These are phyloP conservation scores for Taeniopygia guttata DNA, from an alignment of 2,797 vertebrate genomes.

Conservation along the genomic window DNA sequence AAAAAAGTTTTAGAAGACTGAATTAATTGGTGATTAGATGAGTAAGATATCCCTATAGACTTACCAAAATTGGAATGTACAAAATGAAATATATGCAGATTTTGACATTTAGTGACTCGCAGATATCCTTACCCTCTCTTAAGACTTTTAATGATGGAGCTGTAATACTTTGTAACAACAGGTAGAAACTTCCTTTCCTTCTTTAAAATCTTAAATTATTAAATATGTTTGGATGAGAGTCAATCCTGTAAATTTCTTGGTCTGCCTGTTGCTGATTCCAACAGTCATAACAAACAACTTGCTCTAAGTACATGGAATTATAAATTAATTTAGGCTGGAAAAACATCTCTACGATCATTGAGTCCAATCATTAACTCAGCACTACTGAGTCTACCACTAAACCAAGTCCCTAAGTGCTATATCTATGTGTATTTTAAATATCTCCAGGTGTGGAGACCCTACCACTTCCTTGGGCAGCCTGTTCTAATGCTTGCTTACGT, in stretches of 20 bases:
- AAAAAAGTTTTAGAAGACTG: background rate
- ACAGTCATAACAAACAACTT: background rate
- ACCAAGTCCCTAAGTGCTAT: background rate
- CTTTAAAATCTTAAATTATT: constrained; percentile 10
- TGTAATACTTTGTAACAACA: background rate
- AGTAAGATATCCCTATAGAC: background rate
- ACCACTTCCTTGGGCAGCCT: background rate
- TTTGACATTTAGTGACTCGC: background rate
- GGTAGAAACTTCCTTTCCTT: background rate
- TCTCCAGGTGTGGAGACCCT: background rate
- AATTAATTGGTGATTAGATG: background rate
- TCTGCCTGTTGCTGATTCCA: background rate
- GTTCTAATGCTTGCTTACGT: background rate
- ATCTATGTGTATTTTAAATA: background rate
- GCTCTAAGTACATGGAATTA: background rate
- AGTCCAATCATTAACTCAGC: background rate
- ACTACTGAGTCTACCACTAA: background rate
- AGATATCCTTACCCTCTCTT: background rate
- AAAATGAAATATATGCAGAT: background rate
- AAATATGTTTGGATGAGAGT: background rate
- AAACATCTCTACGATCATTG: background rate
- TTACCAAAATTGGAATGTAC: background rate
- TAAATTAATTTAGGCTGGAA: background rate
- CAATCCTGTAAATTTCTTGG: background rate
- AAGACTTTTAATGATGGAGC: background rate